These are phyloP conservation scores for Notoglanidium macrostoma DNA, from an alignment of 2,797 vertebrate genomes.

Conservation along the genomic window DNA sequence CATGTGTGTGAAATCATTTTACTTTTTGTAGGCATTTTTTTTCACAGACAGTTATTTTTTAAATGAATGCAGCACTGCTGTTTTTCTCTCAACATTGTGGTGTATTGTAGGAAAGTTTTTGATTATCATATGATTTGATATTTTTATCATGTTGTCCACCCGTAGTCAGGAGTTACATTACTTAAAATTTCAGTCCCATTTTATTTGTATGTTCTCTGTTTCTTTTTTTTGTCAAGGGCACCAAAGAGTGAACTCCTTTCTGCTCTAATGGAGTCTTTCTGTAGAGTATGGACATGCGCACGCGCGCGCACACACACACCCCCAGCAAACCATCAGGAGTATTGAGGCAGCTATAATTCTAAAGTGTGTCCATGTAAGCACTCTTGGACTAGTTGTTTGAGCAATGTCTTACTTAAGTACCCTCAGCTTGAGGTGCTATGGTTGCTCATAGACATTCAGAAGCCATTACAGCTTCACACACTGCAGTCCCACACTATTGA, in stretches of 20 bases:
- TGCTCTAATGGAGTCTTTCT: background rate
- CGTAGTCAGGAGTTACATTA: background rate
- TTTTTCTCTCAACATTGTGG: background rate
- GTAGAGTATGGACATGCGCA: background rate
- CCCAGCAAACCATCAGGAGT: background rate
- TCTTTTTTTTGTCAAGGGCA: background rate
- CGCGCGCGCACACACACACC: background rate
- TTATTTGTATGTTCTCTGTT: background rate
- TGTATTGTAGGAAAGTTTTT: background rate
- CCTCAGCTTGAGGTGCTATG: background rate
- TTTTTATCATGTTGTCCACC: background rate
- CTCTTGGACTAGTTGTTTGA: background rate
- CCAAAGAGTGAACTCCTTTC: background rate
- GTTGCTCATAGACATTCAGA: background rate
- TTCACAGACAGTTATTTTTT: background rate
- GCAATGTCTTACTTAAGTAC: background rate
- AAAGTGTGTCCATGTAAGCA: conserved; percentile 14
- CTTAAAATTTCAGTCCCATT: background rate
- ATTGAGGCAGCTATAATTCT: conserved; percentile 8
- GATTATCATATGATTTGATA: background rate
- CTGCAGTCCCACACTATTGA: background rate
- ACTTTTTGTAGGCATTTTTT: background rate
- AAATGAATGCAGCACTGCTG: background rate
- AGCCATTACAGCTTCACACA: background rate
- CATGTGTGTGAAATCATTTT: background rate